Evolutionary conservation across 1,140 invertebrate species (phyloP), one percentile per base, ranked within the genome.

Genomic region (Ganaspis sp.): DNA sequence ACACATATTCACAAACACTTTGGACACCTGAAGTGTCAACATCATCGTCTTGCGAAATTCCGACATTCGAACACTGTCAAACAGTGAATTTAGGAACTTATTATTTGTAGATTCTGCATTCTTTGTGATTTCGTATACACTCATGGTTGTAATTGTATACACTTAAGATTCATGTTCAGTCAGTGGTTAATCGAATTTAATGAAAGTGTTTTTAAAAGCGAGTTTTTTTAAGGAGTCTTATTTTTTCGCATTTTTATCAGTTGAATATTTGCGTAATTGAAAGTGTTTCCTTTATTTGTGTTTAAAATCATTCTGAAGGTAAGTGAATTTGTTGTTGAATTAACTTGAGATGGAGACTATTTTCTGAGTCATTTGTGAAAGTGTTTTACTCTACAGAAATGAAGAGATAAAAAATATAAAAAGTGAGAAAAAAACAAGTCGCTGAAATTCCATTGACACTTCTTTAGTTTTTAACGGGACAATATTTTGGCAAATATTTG

Each of bases 81-180:
- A 64, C 58, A 70, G 40, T 49, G 45, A 49, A 74, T 77, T 82
- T 80, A 79, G 81, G 77, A 84, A 81, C 78, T 78, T 74, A 69
- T 80, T 78, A 78, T 80, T 80, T 80, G 72, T 75, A 74, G 69
- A 73, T 77, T 75, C 29, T 81, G 73, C 49, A 78, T 64, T 70
- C 42, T 17, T 73, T 75, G 23, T 49, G 37, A 45, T 58, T 74
- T 73, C 73, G 34, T 54, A 34, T n/a, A 64, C 26, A 64, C 3
- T 29, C 23, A 71, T 80, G 69, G 64, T 73, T 37, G 58, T 64
- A 73, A 79, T 70, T 75, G 69, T 69, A 34, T 29, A 64, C 11
- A 64, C 29, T 26, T n/a, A 64, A 11, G 26, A 29, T 64, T 29
- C 21, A 64, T 15, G 26, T 64, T 64, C 26, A 64, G 23, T 64